Conservation (phyloP, 2,888 invertebrate genomes). For the Monochamus alternatus region DNA sequence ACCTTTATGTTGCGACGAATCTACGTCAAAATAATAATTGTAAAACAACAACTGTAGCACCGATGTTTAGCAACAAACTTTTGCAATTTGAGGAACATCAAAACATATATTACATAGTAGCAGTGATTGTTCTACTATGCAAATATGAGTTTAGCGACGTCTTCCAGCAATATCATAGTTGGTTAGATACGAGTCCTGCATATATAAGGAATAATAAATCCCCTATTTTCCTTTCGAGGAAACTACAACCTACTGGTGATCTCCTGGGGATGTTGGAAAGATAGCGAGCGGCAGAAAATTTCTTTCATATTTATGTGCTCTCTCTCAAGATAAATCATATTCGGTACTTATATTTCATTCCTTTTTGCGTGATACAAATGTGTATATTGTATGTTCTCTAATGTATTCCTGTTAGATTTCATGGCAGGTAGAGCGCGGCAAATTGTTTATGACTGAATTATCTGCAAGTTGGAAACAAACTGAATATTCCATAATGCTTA, state of each 20-base stretch:
- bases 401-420: background rate
- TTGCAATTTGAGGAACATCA: too few species aligned
- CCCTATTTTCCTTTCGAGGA: constrained; percentile 2
- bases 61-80: too few species aligned
- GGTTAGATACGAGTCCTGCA: background rate
- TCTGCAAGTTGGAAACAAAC: too few species aligned
- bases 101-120: too few species aligned
- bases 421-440: background rate
- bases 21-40: too few species aligned
- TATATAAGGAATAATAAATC: constrained; percentile 12
- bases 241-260: constrained; percentile 2
- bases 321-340: constrained; percentile 4
- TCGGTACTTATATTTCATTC: constrained; percentile 12
- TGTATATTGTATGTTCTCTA: background rate
- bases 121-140: background rate
- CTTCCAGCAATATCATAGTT: background rate
- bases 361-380: constrained; percentile 5
- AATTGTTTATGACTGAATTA: background rate
- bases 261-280: background rate
- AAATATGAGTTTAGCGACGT: background rate
- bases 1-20: too few species aligned
- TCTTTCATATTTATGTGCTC: constrained; percentile 10
- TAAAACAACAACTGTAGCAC: too few species aligned
- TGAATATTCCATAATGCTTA: too few species aligned
- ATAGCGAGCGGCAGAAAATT: constrained; percentile 12